Conservation (phyloP, 2,888 invertebrate species). For the Metellina segmentata region DNA sequence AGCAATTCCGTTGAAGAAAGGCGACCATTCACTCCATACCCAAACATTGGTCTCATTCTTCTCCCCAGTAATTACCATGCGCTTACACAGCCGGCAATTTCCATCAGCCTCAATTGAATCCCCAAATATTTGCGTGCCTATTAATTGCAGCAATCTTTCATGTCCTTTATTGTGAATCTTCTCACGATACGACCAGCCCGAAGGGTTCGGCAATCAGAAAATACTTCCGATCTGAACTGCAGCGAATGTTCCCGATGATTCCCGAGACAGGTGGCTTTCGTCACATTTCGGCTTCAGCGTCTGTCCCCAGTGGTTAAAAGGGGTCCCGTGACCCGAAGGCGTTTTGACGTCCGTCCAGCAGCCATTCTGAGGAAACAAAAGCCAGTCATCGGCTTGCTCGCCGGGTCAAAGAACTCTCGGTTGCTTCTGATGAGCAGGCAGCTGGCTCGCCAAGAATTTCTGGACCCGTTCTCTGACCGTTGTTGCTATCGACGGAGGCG, state of each 20-base stretch:
- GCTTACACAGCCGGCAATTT: too few relatives aligned
- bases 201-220: slow-evolving; percentile 2
- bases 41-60: too few relatives aligned
- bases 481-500: slow-evolving; percentile 37
- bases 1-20: too few relatives aligned
- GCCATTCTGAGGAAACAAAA: slow-evolving; percentile 58
- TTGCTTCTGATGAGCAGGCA: slow-evolving; percentile 39
- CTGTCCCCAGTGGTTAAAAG: slow-evolving; percentile 2
- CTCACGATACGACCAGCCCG: slow-evolving; percentile 14
- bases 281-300: slow-evolving; percentile 37
- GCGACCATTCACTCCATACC: too few relatives aligned
- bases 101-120: not conserved
- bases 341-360: not conserved
- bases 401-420: slow-evolving; percentile 61
- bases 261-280: slow-evolving; percentile 24
- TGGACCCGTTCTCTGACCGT: slow-evolving; percentile 55
- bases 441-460: slow-evolving; percentile 43
- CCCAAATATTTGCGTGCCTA: slow-evolving; percentile 13
- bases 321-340: not conserved
- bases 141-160: slow-evolving; percentile 9
- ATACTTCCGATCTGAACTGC: slow-evolving; percentile 38
- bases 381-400: slow-evolving; percentile 49
- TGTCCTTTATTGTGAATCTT: not conserved
- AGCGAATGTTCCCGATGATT: slow-evolving; percentile 21
- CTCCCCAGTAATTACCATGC: too few relatives aligned